Percentiles rank a stretch among this genome's conserved stretches.
Evolutionary conservation across 2,797 vertebrate species (phyloP).

Genomic region (Myotis myotis): DNA sequence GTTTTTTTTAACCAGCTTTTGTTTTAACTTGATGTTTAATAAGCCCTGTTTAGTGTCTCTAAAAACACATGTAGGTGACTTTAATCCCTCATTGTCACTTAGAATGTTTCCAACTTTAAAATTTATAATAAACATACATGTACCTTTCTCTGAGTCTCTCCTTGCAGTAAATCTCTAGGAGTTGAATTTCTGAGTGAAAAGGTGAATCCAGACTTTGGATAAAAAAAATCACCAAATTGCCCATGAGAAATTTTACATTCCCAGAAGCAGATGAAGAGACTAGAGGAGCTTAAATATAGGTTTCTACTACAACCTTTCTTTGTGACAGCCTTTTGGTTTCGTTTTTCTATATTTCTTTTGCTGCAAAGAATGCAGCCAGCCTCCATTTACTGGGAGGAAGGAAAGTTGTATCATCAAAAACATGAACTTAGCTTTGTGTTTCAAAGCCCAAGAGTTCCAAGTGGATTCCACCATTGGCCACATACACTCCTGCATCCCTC

Average conservation of each 20-base stretch:
- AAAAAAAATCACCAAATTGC: neutral
- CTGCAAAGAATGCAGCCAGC: neutral
- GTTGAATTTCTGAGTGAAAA: neutral
- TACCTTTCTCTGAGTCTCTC: neutral
- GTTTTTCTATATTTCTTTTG: neutral
- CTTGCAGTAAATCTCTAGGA: neutral
- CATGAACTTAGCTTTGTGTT: neutral
- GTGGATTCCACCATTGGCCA: neutral
- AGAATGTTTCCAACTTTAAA: constrained; percentile 9
- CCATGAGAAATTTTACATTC: neutral
- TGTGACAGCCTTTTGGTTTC: neutral
- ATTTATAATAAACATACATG: neutral
- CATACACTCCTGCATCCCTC: neutral
- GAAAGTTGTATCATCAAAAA: neutral
- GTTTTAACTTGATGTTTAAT: neutral
- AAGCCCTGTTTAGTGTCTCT: neutral
- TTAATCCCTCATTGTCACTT: neutral
- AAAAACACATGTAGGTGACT: neutral
- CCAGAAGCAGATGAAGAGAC: neutral
- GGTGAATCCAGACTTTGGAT: neutral
- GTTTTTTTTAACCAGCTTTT: neutral
- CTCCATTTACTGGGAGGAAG: constrained; percentile 27
- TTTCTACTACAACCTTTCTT: neutral
- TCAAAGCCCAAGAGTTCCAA: neutral
- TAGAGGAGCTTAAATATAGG: neutral